A percentile compares a stretch with the other conserved stretches of the same genome.
phyloP scores from a whole-genome alignment of 2,888 invertebrate genomes.

The Macaria liturata region DNA sequence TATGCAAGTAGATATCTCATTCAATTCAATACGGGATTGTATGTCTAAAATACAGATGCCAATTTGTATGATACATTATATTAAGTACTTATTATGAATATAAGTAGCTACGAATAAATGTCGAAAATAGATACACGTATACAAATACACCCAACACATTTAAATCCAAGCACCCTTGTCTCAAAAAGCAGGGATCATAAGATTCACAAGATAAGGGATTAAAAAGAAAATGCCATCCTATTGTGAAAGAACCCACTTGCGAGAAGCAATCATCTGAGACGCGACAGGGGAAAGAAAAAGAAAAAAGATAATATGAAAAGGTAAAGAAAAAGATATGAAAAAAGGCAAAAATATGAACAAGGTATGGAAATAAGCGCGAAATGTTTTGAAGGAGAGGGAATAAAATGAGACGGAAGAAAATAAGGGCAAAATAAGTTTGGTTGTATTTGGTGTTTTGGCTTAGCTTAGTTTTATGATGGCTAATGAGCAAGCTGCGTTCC shows the following conservation, averaged over 20 bases:
- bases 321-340: constrained; percentile 21
- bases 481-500: too few species aligned
- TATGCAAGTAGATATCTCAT: too few species aligned
- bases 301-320: constrained; percentile 18
- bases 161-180: constrained; percentile 51
- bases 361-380: constrained; percentile 28
- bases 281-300: constrained; percentile 32
- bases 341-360: constrained; percentile 14
- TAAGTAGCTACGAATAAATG: too few species aligned
- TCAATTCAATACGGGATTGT: too few species aligned
- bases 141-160: constrained; percentile 37
- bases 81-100: too few species aligned
- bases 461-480: too few species aligned
- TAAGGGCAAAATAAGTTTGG: too few species aligned
- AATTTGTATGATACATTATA: too few species aligned
- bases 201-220: constrained; percentile 58
- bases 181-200: constrained; percentile 32
- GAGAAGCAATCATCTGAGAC: constrained; percentile 41
- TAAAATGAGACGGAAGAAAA: too few species aligned
- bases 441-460: too few species aligned
- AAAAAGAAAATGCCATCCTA: constrained; percentile 68
- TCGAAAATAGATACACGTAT: too few species aligned
- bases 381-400: constrained; percentile 28
- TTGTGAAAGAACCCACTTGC: constrained; percentile 54
- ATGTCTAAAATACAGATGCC: too few species aligned